phyloP scores from a whole-genome alignment of 2,888 invertebrate genomes.

The Drosophila melanosoma region DNA sequence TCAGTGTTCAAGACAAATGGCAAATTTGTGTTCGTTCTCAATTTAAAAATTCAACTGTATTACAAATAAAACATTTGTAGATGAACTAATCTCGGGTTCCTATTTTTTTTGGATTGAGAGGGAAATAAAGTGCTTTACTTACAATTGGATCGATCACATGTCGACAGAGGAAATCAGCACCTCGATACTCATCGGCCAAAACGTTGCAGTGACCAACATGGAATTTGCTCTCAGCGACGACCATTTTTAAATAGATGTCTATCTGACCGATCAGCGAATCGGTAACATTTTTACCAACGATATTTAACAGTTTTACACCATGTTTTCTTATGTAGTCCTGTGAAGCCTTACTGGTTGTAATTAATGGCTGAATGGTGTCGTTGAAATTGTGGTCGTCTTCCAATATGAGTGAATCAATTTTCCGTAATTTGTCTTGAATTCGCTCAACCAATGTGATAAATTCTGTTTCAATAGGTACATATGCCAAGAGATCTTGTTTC shows the following conservation, averaged over 20 bases:
- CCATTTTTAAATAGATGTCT: slow-evolving; percentile 2
- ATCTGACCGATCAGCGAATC: neutral
- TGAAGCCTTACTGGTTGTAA: neutral
- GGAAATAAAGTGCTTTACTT: neutral
- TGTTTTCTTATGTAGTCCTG: slow-evolving; percentile 2
- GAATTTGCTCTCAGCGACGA: neutral
- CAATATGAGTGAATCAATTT: neutral
- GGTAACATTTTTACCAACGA: slow-evolving; percentile 24
- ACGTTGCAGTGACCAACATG: slow-evolving; percentile 19
- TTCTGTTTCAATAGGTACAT: neutral
- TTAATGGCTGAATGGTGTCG: neutral
- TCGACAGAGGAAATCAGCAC: slow-evolving; percentile 10
- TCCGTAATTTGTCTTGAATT: neutral
- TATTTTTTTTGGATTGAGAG: neutral
- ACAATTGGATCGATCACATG: slow-evolving; percentile 41
- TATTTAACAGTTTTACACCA: neutral
- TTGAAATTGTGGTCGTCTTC: neutral
- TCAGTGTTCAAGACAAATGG: neutral
- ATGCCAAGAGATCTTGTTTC: neutral
- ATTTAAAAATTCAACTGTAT: neutral
- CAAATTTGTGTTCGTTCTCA: neutral
- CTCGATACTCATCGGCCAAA: slow-evolving; percentile 9
- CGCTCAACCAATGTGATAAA: neutral
- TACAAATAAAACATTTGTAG: neutral
- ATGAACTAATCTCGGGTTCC: too few species aligned